phyloP scores from a whole-genome alignment of 2,888 invertebrate species.

The Himalopsyche japonica region DNA sequence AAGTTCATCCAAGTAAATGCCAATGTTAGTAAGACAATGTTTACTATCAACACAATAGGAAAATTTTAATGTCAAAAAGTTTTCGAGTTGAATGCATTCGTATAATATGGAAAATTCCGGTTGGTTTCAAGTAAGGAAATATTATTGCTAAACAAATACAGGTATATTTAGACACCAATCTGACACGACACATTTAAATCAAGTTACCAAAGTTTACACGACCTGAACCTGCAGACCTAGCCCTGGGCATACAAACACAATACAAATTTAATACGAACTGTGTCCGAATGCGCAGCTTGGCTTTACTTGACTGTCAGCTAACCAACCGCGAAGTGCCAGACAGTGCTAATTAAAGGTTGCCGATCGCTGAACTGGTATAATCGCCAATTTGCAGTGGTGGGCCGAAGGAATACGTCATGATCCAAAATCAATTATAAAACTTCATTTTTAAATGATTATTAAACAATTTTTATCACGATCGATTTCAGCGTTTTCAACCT shows the following conservation, averaged over 20 bases:
- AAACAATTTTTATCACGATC: too few relatives aligned
- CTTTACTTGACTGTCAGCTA: not conserved
- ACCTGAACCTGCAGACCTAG: not conserved
- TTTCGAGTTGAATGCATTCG: too few relatives aligned
- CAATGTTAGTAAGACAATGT: too few relatives aligned
- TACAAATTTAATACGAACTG: not conserved
- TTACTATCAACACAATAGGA: too few relatives aligned
- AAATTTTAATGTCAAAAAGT: too few relatives aligned
- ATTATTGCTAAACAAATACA: too few relatives aligned
- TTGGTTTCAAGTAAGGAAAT: too few relatives aligned
- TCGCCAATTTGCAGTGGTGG: not conserved
- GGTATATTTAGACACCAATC: not conserved
- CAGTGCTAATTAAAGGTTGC: not conserved
- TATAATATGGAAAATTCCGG: too few relatives aligned
- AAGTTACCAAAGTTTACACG: not conserved
- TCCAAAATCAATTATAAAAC: too few relatives aligned
- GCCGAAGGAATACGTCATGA: not conserved
- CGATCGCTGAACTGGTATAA: not conserved
- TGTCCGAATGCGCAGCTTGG: not conserved
- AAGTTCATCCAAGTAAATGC: too few relatives aligned
- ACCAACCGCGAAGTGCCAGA: not conserved
- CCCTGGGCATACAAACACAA: not conserved
- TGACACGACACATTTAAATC: not conserved
- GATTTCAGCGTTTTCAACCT: too few relatives aligned
- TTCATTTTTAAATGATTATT: too few relatives aligned